Evolutionary conservation across 2,797 vertebrate genomes (phyloP), one percentile per base, ranked within the genome.

Genomic region (Anomalospiza imberbis): DNA sequence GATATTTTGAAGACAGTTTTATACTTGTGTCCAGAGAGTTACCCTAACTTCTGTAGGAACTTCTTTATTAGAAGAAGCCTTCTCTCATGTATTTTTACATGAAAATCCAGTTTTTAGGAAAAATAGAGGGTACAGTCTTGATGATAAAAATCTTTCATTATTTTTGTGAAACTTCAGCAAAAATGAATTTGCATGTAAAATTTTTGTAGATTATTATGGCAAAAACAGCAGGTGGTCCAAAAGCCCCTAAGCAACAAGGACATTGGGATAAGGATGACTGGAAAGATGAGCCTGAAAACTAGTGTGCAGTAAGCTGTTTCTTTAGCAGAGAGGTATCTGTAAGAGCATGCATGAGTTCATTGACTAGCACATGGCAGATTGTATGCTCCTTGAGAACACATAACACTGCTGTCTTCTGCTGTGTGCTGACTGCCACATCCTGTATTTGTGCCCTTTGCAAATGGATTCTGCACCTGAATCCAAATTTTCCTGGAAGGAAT

Each of bases 241-340:
- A 97, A 95, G 95, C 98, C 96, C 98, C 99, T 95, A 98, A 99
- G 93, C 98, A 99, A 96, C 98, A 98, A 98, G 99, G 98, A 98
- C 98, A 99, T 70, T 99, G 99, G 99, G 99, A 99, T 98, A 99
- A 98, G 96, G 99, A 99, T 95, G 97, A 97, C 93, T 99, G 98
- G 98, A 98, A 98, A 26, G 99, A 99, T 29, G 98, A 97, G 50
- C 98, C 98, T 93, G 98, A 98, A 93, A 96, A 98, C 74, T 98
- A 98, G 98, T 22, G 94, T 97, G 92, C 98, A 98, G 96, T 98
- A 98, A 97, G 93, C 96, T 95, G 86, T 95, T 96, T 74, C 34
- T 76, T 13, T 85, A 55, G 94, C 94, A 86, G 97, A 93, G 91
- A 94, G 66, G 68, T 72, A 80, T 51, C 51, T 75, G 25, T 86